Conservation (phyloP, 1,140 invertebrate genomes). For the Trachymyrmex cornetzi region DNA sequence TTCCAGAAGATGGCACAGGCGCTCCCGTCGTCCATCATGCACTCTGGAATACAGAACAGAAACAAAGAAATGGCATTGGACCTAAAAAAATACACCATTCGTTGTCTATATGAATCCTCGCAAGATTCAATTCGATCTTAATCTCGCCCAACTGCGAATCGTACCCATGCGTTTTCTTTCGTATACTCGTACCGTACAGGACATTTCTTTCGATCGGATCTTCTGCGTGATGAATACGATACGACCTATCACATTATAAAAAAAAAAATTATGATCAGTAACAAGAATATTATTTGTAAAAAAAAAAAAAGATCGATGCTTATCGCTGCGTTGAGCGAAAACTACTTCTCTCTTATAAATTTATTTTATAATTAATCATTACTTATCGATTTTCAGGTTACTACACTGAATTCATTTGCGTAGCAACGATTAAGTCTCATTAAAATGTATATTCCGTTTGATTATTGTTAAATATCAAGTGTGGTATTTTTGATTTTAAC, state of each 20-base stretch:
- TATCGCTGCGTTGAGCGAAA: slow-evolving; percentile 4
- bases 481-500: slow-evolving; percentile 29
- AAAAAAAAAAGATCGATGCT: not conserved
- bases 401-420: not conserved
- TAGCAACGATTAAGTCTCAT: not conserved
- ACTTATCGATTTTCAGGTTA: not conserved
- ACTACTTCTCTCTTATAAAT: not conserved
- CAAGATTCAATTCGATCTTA: slow-evolving; percentile 50
- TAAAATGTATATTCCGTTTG: slow-evolving; percentile 3
- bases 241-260: slow-evolving; percentile 50
- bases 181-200: slow-evolving; percentile 73
- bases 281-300: slow-evolving; percentile 9
- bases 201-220: slow-evolving; percentile 75
- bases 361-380: not conserved
- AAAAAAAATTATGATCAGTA: slow-evolving; percentile 49
- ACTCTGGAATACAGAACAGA: slow-evolving; percentile 89
- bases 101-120: slow-evolving; percentile 69
- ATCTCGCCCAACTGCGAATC: slow-evolving; percentile 51
- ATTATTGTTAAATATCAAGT: slow-evolving; percentile 34
- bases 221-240: slow-evolving; percentile 43
- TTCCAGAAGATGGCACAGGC: slow-evolving; percentile 89
- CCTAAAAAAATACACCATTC: slow-evolving; percentile 70
- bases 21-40: slow-evolving; percentile 88
- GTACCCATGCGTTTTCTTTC: slow-evolving; percentile 53
- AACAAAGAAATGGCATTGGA: slow-evolving; percentile 85